Conservation (phyloP, 2,888 invertebrate species). For the Coremacera marginata region DNA sequence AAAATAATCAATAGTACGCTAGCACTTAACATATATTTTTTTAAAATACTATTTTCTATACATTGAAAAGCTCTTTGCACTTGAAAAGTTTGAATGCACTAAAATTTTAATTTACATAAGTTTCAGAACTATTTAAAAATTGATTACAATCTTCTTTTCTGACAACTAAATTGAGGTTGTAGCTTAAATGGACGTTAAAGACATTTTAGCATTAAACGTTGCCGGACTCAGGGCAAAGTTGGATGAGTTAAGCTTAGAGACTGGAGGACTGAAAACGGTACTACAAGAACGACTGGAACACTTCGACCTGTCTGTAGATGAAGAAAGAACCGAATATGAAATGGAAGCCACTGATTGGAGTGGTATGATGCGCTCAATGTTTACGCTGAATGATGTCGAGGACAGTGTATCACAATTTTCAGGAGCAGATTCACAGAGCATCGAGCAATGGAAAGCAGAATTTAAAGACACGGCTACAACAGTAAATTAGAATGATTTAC, state of each 20-base stretch:
- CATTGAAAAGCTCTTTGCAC: too few relatives aligned
- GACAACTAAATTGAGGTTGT: too few relatives aligned
- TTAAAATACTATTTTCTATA: too few relatives aligned
- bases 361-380: neutral
- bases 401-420: constrained; percentile 11
- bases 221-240: neutral
- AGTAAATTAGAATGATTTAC: constrained; percentile 39
- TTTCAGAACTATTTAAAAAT: too few relatives aligned
- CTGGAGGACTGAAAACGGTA: neutral
- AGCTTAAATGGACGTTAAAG: too few relatives aligned
- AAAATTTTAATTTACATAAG: too few relatives aligned
- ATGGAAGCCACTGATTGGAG: neutral
- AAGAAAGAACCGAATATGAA: neutral
- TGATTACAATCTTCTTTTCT: too few relatives aligned
- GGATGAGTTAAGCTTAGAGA: neutral
- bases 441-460: constrained; percentile 32
- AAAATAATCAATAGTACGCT: too few relatives aligned
- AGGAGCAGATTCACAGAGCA: constrained; percentile 14
- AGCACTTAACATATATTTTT: too few relatives aligned
- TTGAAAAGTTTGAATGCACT: too few relatives aligned
- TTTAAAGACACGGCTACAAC: constrained; percentile 40
- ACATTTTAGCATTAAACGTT: neutral
- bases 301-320: neutral
- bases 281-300: too few relatives aligned
- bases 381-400: constrained; percentile 33